Conservation (phyloP, 53 echinoderm and acorn worm species). For the Apostichopus leukothele region DNA sequence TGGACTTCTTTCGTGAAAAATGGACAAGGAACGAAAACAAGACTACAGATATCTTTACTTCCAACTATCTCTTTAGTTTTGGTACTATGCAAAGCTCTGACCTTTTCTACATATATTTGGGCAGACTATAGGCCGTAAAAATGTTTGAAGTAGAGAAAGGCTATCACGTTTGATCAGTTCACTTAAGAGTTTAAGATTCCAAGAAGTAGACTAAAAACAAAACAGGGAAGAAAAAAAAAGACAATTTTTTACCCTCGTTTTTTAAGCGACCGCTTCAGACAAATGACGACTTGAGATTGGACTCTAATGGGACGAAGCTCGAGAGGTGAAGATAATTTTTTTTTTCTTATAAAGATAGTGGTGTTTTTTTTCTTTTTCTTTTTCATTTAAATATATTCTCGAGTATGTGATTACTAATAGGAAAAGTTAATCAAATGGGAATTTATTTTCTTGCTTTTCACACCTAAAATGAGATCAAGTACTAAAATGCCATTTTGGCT, state of each 20-base stretch:
- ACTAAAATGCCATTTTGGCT: neutral
- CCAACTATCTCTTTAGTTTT: no score
- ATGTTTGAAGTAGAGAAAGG: neutral
- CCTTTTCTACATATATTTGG: no score
- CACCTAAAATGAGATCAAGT: neutral
- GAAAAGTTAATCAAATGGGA: neutral
- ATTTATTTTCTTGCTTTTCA: neutral
- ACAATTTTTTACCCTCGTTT: neutral
- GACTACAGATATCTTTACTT: no score
- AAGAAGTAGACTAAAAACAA: no score
- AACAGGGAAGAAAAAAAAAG: no score
- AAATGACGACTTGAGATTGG: neutral
- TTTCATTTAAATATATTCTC: neutral
- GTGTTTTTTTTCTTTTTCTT: neutral
- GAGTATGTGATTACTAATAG: neutral
- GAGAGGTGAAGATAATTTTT: neutral
- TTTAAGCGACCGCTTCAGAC: conserved; percentile 4
- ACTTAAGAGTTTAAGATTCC: neutral
- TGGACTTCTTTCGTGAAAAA: no score
- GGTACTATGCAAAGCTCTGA: no score
- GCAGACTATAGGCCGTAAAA: neutral
- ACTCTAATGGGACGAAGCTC: neutral
- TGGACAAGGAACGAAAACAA: no score
- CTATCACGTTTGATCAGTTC: neutral
- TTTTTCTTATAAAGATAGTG: neutral